A percentile compares a stretch with the other conserved stretches of the same genome.
phyloP scores from a whole-genome alignment of 2,797 vertebrate species.

The Pseudomugil tenellus region DNA sequence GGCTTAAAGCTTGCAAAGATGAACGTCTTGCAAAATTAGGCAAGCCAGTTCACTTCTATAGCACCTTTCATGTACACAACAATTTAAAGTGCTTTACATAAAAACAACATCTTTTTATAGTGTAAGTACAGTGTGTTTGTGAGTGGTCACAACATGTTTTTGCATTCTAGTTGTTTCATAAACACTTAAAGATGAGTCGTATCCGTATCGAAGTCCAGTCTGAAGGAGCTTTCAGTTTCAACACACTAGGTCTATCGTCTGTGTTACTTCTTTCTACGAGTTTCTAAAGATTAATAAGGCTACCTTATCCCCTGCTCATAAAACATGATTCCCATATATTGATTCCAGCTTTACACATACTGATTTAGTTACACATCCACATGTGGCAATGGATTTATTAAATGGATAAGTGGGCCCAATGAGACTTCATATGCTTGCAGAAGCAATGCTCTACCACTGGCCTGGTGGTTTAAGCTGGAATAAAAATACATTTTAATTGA shows the following conservation, averaged over 20 bases:
- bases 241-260: background rate
- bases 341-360: slow-evolving; percentile 13
- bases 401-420: slow-evolving; percentile 22
- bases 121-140: background rate
- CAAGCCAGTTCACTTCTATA: too few relatives aligned
- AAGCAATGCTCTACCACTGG: slow-evolving; percentile 3
- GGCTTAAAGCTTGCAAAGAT: too few relatives aligned
- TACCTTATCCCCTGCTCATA: background rate
- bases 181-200: too few relatives aligned
- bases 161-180: background rate
- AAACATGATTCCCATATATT: background rate
- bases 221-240: background rate
- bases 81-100: too few relatives aligned
- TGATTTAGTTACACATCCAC: slow-evolving; percentile 18
- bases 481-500: slow-evolving; percentile 34
- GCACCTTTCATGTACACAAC: too few relatives aligned
- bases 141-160: background rate
- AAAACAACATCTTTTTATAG: background rate
- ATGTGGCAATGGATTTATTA: slow-evolving; percentile 14
- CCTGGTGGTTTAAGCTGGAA: slow-evolving; percentile 20
- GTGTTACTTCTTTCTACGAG: background rate
- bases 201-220: background rate
- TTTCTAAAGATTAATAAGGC: background rate
- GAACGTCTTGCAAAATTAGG: too few relatives aligned
- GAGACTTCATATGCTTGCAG: slow-evolving; percentile 6